Percentiles rank a stretch among this genome's conserved stretches.
Conservation (phyloP, 2,888 invertebrate genomes). For the Mesorhabditis sp. region DNA sequence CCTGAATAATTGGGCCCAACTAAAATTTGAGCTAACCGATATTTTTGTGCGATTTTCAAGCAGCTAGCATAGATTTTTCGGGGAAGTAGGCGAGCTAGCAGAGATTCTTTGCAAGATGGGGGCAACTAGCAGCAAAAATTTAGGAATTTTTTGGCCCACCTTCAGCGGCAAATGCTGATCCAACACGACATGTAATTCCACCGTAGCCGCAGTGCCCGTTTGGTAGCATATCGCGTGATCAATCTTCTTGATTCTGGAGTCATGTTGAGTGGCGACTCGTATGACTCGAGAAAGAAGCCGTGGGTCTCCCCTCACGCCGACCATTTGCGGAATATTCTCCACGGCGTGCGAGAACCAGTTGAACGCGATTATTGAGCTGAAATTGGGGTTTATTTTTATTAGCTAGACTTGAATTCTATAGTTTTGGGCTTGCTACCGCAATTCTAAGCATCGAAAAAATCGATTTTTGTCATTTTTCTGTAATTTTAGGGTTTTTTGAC, state of each 20-base stretch:
- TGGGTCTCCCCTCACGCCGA: conserved; percentile 49
- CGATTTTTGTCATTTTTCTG: too few species aligned
- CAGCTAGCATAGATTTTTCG: conserved; percentile 59
- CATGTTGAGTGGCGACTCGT: conserved; percentile 52
- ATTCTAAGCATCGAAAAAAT: too few species aligned
- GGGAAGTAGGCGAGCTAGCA: background rate
- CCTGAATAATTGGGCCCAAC: background rate
- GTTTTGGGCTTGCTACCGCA: too few species aligned
- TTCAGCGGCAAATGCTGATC: conserved; percentile 59
- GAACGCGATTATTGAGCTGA: conserved; percentile 50
- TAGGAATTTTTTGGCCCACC: conserved; percentile 30
- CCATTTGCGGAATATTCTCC: conserved; percentile 49
- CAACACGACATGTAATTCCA: conserved; percentile 59
- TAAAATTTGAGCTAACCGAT: conserved; percentile 48
- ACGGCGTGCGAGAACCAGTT: conserved; percentile 55
- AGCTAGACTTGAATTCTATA: too few species aligned
- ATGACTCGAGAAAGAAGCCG: conserved; percentile 49
- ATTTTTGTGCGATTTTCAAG: conserved; percentile 57
- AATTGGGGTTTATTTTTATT: conserved; percentile 11
- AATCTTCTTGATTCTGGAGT: conserved; percentile 53
- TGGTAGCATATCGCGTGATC: conserved; percentile 64
- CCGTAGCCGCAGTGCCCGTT: conserved; percentile 60
- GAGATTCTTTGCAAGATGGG: background rate
- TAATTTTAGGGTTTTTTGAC: too few species aligned
- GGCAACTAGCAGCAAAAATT: background rate